Conservation (phyloP, 2,888 invertebrate genomes). For the Leucophenga montana region DNA sequence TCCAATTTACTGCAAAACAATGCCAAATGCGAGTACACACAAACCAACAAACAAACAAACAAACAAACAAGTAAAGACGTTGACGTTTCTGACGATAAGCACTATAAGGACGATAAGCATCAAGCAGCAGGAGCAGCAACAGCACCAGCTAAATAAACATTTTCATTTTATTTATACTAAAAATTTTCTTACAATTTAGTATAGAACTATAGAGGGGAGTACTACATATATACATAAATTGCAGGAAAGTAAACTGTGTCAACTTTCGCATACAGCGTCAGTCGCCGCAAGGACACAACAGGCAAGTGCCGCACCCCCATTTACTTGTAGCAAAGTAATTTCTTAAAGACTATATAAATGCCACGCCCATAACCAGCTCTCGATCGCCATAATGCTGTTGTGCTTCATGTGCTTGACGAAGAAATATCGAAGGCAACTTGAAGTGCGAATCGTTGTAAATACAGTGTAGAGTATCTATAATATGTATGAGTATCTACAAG, state of each 20-base stretch:
- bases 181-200: constrained; percentile 29
- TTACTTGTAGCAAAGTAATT: constrained; percentile 56
- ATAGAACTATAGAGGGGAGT: no score
- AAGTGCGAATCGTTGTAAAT: constrained; percentile 53
- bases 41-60: neutral
- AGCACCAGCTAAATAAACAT: constrained; percentile 43
- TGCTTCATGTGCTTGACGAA: constrained; percentile 58
- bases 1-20: constrained; percentile 7
- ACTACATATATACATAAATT: constrained; percentile 35
- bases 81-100: neutral
- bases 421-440: constrained; percentile 67
- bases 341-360: constrained; percentile 51
- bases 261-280: constrained; percentile 52
- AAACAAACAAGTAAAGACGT: neutral
- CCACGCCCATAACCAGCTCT: constrained; percentile 35
- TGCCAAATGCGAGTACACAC: constrained; percentile 21
- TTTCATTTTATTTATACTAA: neutral
- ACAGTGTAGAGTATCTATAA: neutral
- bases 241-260: constrained; percentile 65
- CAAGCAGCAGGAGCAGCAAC: constrained; percentile 61
- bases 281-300: neutral
- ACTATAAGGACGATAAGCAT: neutral
- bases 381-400: constrained; percentile 55
- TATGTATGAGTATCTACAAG: neutral
- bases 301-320: neutral